phyloP scores from a whole-genome alignment of 2,888 invertebrate genomes.

The Heliconius ethilla region DNA sequence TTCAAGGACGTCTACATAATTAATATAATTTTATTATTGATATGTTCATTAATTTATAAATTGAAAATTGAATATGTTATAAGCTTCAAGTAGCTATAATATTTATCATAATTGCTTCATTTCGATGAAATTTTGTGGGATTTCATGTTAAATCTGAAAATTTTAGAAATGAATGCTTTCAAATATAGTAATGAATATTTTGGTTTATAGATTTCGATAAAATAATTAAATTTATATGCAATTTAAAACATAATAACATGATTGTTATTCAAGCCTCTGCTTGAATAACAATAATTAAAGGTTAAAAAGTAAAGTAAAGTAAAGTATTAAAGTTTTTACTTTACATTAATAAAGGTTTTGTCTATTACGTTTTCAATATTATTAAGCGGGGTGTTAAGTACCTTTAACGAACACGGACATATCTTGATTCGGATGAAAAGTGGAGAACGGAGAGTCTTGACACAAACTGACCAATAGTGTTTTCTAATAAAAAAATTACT shows the following conservation, averaged over 20 bases:
- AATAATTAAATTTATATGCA: background rate
- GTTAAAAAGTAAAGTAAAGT: no score
- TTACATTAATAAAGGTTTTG: no score
- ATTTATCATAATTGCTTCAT: background rate
- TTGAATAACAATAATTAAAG: no score
- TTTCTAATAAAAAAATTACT: background rate
- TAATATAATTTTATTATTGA: background rate
- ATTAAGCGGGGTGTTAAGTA: no score
- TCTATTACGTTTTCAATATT: no score
- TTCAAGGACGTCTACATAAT: no score
- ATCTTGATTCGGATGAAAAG: no score
- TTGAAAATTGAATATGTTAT: background rate
- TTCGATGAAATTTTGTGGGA: background rate
- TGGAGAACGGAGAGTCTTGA: background rate
- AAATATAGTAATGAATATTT: background rate
- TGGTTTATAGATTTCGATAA: background rate
- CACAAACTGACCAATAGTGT: background rate
- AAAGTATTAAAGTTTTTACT: no score
- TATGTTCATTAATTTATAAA: background rate
- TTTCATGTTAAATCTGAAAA: background rate
- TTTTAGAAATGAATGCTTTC: background rate
- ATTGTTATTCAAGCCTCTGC: no score
- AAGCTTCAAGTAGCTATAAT: conserved; percentile 1
- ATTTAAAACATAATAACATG: background rate
- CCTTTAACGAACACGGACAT: no score